Evolutionary conservation across 1,140 invertebrate species (phyloP).

Genomic region (Heterodera carotae): DNA sequence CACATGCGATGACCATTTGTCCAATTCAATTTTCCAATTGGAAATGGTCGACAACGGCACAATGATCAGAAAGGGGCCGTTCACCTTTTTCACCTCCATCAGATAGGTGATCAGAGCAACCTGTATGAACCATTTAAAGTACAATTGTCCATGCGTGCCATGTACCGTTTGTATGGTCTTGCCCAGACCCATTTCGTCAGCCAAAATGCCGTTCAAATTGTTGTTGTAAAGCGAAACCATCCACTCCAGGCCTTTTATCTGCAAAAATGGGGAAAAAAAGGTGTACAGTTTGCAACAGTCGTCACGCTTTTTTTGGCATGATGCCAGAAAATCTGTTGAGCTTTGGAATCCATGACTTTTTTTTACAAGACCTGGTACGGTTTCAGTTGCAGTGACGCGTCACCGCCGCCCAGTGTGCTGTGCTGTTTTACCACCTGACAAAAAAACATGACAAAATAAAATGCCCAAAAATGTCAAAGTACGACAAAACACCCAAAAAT

Average conservation of each 20-base stretch:
- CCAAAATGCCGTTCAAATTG: constrained; percentile 90
- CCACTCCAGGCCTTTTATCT: constrained; percentile 96
- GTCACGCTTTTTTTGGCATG: too few relatives aligned
- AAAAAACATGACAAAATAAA: too few relatives aligned
- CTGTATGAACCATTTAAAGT: too few relatives aligned
- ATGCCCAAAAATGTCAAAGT: too few relatives aligned
- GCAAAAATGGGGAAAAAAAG: too few relatives aligned
- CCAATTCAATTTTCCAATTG: constrained; percentile 97
- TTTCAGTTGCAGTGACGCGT: constrained; percentile 66
- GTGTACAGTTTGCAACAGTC: too few relatives aligned
- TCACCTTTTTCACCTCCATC: constrained; percentile 96
- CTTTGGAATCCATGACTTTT: too few relatives aligned
- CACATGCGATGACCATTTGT: constrained; percentile 96
- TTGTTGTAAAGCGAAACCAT: constrained; percentile 97
- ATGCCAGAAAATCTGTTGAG: too few relatives aligned
- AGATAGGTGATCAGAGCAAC: constrained; percentile 89
- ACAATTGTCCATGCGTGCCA: too few relatives aligned
- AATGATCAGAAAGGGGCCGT: constrained; percentile 94
- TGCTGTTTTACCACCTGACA: constrained; percentile 67
- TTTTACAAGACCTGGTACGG: constrained; percentile 71
- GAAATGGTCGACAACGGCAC: constrained; percentile 95
- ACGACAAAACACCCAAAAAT: too few relatives aligned
- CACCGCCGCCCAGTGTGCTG: constrained; percentile 67
- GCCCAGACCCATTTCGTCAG: constrained; percentile 77
- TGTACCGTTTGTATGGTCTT: constrained; percentile 94